phyloP scores from a whole-genome alignment of 2,113 vertebrate species.

The Perognathus longimembris region DNA sequence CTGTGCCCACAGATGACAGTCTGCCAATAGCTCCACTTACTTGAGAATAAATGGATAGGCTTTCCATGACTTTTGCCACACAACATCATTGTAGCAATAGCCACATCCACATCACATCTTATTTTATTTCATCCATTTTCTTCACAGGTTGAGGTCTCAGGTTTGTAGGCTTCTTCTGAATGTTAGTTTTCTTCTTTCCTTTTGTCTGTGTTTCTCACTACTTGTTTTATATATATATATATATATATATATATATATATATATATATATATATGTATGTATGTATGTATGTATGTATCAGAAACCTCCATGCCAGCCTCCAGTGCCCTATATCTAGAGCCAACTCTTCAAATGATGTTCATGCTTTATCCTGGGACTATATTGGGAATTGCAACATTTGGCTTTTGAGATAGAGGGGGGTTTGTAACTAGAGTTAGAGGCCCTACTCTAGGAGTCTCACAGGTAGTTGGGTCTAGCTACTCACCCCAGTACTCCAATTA shows the following conservation, averaged over 20 bases:
- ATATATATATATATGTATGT: no score
- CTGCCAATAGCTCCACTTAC: background rate
- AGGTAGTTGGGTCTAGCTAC: no score
- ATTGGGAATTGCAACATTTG: background rate
- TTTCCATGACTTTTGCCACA: background rate
- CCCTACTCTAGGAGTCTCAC: no score
- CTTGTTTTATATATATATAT: background rate
- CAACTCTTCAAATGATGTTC: background rate
- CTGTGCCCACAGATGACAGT: background rate
- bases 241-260: no score
- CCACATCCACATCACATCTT: background rate
- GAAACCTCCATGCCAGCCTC: background rate
- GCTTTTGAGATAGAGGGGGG: background rate
- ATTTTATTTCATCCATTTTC: background rate
- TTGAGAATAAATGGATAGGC: background rate
- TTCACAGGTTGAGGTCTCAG: background rate
- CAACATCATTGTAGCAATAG: background rate
- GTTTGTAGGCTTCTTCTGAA: background rate
- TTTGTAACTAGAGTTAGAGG: no score
- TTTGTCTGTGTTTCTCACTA: background rate
- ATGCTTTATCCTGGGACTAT: background rate
- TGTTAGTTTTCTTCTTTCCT: background rate
- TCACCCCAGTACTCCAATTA: no score
- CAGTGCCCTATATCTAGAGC: background rate
- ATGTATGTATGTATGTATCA: no score